phyloP scores from a whole-genome alignment of 2,888 invertebrate species.

The Oithona nana region DNA sequence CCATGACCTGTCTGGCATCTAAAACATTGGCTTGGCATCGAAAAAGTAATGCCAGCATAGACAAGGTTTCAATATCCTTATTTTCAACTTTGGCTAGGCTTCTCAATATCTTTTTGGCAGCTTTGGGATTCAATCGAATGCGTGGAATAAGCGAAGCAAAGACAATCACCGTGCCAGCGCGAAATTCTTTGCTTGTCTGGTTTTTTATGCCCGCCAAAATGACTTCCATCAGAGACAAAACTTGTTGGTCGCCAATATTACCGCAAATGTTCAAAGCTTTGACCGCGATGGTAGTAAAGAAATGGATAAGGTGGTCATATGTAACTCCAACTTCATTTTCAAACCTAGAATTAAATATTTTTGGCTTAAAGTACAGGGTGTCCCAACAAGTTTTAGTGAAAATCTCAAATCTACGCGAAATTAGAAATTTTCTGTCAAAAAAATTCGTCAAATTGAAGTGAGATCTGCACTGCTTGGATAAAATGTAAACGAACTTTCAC shows the following conservation, averaged over 20 bases:
- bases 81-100: background rate
- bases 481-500: no score
- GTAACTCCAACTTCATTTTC: background rate
- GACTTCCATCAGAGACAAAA: background rate
- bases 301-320: background rate
- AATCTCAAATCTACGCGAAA: no score
- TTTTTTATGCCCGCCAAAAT: conserved; percentile 5
- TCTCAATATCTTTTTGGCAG: background rate
- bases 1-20: background rate
- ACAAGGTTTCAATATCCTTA: background rate
- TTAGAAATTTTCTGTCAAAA: no score
- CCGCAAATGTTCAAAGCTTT: background rate
- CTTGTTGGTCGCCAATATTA: conserved; percentile 2
- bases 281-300: background rate
- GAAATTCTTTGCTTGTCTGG: background rate
- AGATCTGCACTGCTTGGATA: no score
- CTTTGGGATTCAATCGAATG: conserved; percentile 6
- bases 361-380: no score
- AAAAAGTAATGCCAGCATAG: background rate
- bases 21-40: background rate
- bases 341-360: background rate
- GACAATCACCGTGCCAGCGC: background rate
- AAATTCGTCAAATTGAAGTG: no score
- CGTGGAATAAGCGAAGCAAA: conserved; percentile 4
- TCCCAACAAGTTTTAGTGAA: no score